Conservation (phyloP, 2,113 vertebrate genomes). For the Ptychochromis oligacanthus region DNA sequence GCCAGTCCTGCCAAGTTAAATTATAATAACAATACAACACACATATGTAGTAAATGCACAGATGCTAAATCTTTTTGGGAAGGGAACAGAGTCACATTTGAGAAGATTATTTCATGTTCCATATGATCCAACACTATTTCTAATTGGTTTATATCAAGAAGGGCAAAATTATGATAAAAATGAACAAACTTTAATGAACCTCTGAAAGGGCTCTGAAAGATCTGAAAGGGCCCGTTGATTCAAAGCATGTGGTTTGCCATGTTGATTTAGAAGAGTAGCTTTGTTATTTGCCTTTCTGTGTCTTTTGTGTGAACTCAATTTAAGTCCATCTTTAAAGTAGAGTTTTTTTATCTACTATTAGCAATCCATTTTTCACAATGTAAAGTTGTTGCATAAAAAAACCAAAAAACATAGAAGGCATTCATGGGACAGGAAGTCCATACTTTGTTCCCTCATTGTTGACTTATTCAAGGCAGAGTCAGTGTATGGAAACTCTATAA, state of each 20-base stretch:
- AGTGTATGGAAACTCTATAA: too few relatives aligned
- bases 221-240: not conserved
- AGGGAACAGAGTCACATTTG: not conserved
- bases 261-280: not conserved
- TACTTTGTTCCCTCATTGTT: too few relatives aligned
- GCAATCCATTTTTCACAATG: too few relatives aligned
- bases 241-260: not conserved
- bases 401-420: too few relatives aligned
- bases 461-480: too few relatives aligned
- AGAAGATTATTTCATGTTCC: not conserved
- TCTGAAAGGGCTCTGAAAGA: too few relatives aligned
- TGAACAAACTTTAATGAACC: not conserved
- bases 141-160: rapidly evolving
- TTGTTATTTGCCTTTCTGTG: not conserved
- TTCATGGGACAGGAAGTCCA: too few relatives aligned
- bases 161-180: not conserved
- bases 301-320: not conserved
- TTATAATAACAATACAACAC: not conserved
- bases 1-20: not conserved
- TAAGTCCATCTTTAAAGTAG: too few relatives aligned
- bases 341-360: too few relatives aligned
- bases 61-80: not conserved
- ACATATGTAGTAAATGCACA: not conserved
- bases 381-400: too few relatives aligned
- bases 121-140: not conserved